Evolutionary conservation across 2,888 invertebrate species (phyloP), one percentile per base, ranked within the genome.

Genomic region (Automeris io): DNA sequence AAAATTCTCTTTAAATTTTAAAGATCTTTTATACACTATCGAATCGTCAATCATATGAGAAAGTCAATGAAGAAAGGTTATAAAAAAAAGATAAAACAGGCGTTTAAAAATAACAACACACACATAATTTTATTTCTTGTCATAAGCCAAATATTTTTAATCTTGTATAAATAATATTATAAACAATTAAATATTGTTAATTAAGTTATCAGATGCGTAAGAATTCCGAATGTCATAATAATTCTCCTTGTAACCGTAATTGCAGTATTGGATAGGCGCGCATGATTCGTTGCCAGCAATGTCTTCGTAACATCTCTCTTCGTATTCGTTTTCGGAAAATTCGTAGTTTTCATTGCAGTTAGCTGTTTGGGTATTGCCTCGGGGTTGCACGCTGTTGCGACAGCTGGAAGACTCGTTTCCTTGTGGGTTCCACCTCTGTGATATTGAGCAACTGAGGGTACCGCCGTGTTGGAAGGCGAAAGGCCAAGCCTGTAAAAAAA

Each of bases 401-500:
- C 51, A 47, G 16, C 35, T 40, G 2, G 53, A 35, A 29, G 55
- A 38, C 9, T 70, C 65, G 41, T 48, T 60, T 6, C 49, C 46
- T 39, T 72, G 68, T 1, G 70, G 50, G 36, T 65, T 83, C 85
- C 82, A 85, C 40, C 85, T 58, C 45, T 85, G 85, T 0, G 86
- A 81, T 42, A 82, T 74, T 1, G 81, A 68, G 53, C 81, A 82
- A 53, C 80, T 83, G 42, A 88, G 70, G 4, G 85, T 64, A 1
- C 87, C 87, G 9, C 88, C 88, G 44, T 91, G 90, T 70, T 93
- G 93, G 64, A 93, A 92, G 41, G 92, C 92, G 61, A 93, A 93
- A 1, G 93, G 93, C 93, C 93, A 93, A n/a, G 92, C 92, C 93
- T 93, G 89, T 11, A 25, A 5, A 25, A 25, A n/a, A n/a, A n/a